Conservation (phyloP, 2,888 invertebrate species). For the Tetheella fluctuosa region DNA sequence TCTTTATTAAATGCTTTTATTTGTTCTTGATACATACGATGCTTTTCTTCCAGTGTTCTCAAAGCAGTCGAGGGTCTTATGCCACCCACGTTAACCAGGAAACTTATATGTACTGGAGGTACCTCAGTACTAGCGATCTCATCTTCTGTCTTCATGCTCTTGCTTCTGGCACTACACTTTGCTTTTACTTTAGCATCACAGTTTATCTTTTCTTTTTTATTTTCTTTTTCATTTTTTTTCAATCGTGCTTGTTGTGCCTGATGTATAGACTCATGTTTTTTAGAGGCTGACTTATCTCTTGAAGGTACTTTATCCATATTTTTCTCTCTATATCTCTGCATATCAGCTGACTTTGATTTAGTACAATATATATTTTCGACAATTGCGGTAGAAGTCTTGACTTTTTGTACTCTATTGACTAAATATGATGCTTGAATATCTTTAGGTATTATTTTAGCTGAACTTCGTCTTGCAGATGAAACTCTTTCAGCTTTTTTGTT, state of each 20-base stretch:
- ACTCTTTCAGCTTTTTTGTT: constrained; percentile 50
- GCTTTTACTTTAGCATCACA: constrained; percentile 33
- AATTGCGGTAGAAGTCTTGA: constrained; percentile 39
- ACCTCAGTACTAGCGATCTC: constrained; percentile 23
- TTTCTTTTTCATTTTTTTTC: constrained; percentile 20
- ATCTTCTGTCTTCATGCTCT: constrained; percentile 48
- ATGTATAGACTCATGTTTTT: constrained; percentile 24
- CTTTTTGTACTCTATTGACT: constrained; percentile 57
- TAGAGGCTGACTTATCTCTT: constrained; percentile 25
- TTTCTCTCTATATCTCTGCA: constrained; percentile 36
- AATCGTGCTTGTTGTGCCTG: constrained; percentile 21
- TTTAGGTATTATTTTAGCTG: constrained; percentile 34
- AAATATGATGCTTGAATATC: constrained; percentile 55
- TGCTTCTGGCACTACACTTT: constrained; percentile 50
- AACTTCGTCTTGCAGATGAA: constrained; percentile 32
- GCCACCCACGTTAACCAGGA: constrained; percentile 67
- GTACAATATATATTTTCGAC: constrained; percentile 38
- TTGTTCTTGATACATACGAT: constrained; percentile 72
- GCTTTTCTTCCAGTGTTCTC: constrained; percentile 70
- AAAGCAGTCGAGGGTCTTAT: constrained; percentile 63
- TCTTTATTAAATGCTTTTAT: constrained; percentile 62
- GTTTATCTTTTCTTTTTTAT: constrained; percentile 25
- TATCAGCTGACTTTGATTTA: constrained; percentile 58
- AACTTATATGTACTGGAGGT: constrained; percentile 70
- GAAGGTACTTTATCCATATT: constrained; percentile 20